These are phyloP conservation scores for Sterrhoptilus dennistouni DNA, from an alignment of 2,113 vertebrate species.

Conservation along the genomic window DNA sequence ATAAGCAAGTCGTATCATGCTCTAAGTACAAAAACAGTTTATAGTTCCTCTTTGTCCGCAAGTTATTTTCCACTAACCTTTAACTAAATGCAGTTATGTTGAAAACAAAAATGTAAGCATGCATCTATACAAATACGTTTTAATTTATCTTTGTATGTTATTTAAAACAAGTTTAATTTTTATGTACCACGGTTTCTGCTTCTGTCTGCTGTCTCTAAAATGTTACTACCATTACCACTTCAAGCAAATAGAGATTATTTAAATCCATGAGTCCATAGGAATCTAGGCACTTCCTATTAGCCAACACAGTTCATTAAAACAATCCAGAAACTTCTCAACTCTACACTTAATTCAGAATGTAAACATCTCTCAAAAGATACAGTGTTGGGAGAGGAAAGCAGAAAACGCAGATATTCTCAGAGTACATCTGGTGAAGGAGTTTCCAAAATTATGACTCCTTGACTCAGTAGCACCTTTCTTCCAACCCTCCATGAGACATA, in stretches of 20 bases:
- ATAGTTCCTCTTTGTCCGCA: not conserved
- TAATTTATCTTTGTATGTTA: not conserved
- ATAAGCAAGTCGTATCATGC: not conserved
- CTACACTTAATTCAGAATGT: not conserved
- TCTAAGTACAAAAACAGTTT: conserved; percentile 22
- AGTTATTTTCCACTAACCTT: conserved; percentile 8
- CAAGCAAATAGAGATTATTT: not conserved
- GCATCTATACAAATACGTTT: not conserved
- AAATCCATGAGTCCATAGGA: not conserved
- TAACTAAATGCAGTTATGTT: conserved; percentile 9
- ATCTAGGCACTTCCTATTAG: not conserved
- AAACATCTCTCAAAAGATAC: not conserved
- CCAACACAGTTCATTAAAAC: not conserved
- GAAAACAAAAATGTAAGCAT: not conserved
- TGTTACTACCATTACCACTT: not conserved
- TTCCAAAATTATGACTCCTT: not conserved
- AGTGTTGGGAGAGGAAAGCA: not conserved
- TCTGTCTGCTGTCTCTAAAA: not conserved
- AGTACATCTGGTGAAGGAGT: not conserved
- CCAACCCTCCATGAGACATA: accelerated
- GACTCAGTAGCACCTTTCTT: not conserved
- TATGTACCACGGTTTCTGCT: not conserved
- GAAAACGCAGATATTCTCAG: not conserved
- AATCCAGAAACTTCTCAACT: not conserved
- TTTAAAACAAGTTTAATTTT: not conserved